These are phyloP conservation scores for Actias luna DNA, from an alignment of 2,888 invertebrate genomes.

Conservation along the genomic window DNA sequence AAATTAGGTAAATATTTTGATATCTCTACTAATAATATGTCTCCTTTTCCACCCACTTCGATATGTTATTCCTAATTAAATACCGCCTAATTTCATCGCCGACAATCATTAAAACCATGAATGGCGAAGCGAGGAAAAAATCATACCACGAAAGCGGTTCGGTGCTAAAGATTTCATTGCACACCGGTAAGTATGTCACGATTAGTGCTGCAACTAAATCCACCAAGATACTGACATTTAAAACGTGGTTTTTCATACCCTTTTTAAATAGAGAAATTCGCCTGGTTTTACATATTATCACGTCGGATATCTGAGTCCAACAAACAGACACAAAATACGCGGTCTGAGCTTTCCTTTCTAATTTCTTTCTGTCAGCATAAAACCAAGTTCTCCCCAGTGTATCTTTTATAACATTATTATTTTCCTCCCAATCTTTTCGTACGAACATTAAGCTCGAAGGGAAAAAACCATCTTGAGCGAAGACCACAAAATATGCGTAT, in stretches of 20 bases:
- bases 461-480: conserved; percentile 90
- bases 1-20: neutral
- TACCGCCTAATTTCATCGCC: conserved; percentile 88
- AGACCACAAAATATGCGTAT: conserved; percentile 89
- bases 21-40: conserved; percentile 84
- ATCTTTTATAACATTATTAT: conserved; percentile 84
- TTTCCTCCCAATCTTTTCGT: conserved; percentile 87
- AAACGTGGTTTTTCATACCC: conserved; percentile 87
- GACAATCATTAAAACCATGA: conserved; percentile 86
- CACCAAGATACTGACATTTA: conserved; percentile 83
- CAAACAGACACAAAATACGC: conserved; percentile 91
- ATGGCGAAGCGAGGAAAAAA: conserved; percentile 88
- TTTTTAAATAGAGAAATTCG: conserved; percentile 87
- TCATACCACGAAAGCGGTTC: conserved; percentile 86
- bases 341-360: conserved; percentile 89
- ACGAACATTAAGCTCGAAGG: conserved; percentile 85
- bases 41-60: conserved; percentile 87
- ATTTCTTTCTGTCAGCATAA: conserved; percentile 83
- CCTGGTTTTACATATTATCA: conserved; percentile 90
- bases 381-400: conserved; percentile 90
- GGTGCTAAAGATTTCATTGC: conserved; percentile 86
- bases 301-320: conserved; percentile 89
- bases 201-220: conserved; percentile 85
- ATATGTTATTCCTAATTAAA: conserved; percentile 84
- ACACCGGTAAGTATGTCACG: conserved; percentile 86